phyloP scores from a whole-genome alignment of 2,888 invertebrate species.

The Drosophila sordidapex region DNA sequence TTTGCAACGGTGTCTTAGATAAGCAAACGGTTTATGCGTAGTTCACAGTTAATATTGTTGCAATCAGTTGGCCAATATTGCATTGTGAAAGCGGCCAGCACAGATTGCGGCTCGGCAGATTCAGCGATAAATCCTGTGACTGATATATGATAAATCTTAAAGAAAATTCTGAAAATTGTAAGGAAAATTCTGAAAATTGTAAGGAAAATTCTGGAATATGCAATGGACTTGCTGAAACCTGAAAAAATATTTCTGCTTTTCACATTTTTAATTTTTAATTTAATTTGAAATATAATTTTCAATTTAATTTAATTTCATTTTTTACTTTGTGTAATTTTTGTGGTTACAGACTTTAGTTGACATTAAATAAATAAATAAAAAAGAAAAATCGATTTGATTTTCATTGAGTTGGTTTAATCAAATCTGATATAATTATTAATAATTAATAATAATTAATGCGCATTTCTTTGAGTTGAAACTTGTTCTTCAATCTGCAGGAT shows the following conservation, averaged over 20 bases:
- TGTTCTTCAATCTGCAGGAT: neutral
- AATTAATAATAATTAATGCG: neutral
- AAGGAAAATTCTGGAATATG: no score
- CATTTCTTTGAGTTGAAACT: neutral
- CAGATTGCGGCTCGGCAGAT: neutral
- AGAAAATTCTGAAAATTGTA: neutral
- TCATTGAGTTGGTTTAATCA: neutral
- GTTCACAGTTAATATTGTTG: neutral
- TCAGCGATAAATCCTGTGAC: neutral
- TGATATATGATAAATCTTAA: neutral
- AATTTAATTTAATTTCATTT: no score
- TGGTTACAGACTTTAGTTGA: accelerated
- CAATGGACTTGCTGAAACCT: neutral
- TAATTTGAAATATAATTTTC: no score
- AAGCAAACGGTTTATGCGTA: neutral
- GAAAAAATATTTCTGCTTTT: no score
- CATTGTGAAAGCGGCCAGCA: neutral
- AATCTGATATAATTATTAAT: no score
- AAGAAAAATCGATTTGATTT: neutral
- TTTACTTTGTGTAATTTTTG: no score
- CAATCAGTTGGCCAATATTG: neutral
- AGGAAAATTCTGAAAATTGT: neutral
- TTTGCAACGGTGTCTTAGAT: neutral
- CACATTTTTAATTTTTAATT: accelerated
- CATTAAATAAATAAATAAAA: no score